Base-by-base conservation (phyloP, 2,888 invertebrate species). In the Drosophila incognita region DNA sequence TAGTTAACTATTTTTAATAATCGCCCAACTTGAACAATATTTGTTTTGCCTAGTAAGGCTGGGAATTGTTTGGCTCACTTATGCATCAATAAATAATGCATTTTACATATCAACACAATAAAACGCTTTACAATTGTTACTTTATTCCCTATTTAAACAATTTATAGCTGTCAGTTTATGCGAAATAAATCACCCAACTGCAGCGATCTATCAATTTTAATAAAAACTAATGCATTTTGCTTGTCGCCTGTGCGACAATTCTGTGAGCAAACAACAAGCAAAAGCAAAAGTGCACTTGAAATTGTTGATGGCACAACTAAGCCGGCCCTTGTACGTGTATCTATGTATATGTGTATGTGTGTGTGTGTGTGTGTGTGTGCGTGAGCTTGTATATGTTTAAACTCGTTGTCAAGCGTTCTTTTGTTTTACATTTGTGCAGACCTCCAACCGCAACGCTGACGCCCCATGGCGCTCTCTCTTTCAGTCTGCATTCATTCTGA, bases 231-330 rank as follows among this genome's bases (percentile, higher is more conserved):
- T 31, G 5, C 13, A 21, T 54, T 48, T 15, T 7, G 21, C 46
- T 69, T 68, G 81, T 69, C 74, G 58, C 62, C 71, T 69, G 81
- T 51, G 27, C 69, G 15, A 53, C 42, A 24, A 56, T 38, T 48
- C 53, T 69, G 24, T 42, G 21, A 46, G 38, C 46, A 69, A 73
- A 69, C 68, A 77, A 69, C 38, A 64, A 58, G 73, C 59, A 89
- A 83, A 89, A 89, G 81, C 73, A 81, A 82, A 82, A 84, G 87
- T 84, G 87, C 89, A 84, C 84, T 84, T 84, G 89, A 84, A 89
- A 76, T 84, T 87, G 84, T 84, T 89, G 76, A 79, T 75, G 74
- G 76, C 58, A 70, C 68, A 83, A 75, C 83, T 75, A 78, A 86
- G 87, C 68, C 35, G 66, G 13, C 49, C 53, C 58, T 51, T 29